phyloP scores from a whole-genome alignment of 2,113 vertebrate species.

The Carassius carassius region DNA sequence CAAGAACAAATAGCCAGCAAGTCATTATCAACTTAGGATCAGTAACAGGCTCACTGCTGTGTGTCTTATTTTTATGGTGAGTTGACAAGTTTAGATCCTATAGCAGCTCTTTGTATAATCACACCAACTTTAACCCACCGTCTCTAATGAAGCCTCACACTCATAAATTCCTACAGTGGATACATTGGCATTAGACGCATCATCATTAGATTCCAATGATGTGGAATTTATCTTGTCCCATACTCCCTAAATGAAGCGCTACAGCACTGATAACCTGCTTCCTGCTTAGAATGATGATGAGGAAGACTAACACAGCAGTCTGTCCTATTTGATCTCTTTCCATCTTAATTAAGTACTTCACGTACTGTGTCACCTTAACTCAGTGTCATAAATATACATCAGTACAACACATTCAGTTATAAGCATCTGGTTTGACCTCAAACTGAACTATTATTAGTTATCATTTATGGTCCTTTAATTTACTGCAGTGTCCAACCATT shows the following conservation, averaged over 20 bases:
- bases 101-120: conserved; percentile 8
- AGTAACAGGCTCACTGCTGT: background rate
- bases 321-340: conserved; percentile 27
- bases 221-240: conserved; percentile 49
- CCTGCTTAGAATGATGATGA: conserved; percentile 42
- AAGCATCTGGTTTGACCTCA: conserved; percentile 16
- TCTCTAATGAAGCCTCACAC: conserved; percentile 8
- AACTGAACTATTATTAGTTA: conserved; percentile 7
- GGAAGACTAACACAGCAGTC: conserved; percentile 46
- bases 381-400: conserved; percentile 25
- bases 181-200: conserved; percentile 11
- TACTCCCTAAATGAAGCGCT: conserved; percentile 48
- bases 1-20: conserved; percentile 16
- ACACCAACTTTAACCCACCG: background rate
- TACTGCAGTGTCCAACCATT: background rate
- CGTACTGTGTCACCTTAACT: conserved; percentile 3
- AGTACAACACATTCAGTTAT: conserved; percentile 7
- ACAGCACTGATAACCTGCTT: conserved; percentile 26
- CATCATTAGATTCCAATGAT: conserved; percentile 41
- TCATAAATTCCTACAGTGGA: background rate
- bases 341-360: conserved; percentile 8
- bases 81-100: background rate
- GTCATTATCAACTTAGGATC: background rate
- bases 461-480: background rate
- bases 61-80: background rate